phyloP scores from a whole-genome alignment of 2,888 invertebrate species.

The Uloborus plumipes region DNA sequence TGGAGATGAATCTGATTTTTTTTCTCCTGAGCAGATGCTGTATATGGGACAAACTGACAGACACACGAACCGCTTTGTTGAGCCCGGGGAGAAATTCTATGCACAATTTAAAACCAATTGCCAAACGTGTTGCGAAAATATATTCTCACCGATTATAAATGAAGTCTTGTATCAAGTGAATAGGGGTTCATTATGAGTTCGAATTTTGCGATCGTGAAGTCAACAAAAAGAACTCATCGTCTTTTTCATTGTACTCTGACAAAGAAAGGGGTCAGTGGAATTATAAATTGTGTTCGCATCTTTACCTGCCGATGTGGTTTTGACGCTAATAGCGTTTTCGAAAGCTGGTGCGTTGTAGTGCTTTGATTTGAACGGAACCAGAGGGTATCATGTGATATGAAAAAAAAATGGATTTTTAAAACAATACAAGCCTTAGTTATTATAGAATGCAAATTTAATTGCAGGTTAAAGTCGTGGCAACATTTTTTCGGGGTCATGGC shows the following conservation, averaged over 20 bases:
- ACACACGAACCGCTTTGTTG: no score
- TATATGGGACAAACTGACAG: no score
- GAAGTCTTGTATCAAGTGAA: neutral
- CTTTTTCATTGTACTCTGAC: conserved; percentile 4
- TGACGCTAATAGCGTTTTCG: neutral
- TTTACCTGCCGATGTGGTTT: neutral
- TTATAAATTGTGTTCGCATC: conserved; percentile 4
- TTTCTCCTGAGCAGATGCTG: no score
- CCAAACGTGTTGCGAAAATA: neutral
- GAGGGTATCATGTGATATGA: neutral
- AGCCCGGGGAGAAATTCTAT: no score
- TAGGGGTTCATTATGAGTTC: conserved; percentile 1
- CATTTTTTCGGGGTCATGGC: conserved; percentile 25
- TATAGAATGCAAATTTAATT: conserved; percentile 30
- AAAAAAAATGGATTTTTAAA: conserved; percentile 8
- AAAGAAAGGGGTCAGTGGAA: conserved; percentile 14
- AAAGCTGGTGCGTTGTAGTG: neutral
- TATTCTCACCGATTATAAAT: neutral
- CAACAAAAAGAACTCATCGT: neutral
- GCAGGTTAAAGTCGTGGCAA: conserved; percentile 53
- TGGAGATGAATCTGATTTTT: no score
- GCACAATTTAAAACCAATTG: no score
- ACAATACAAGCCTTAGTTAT: conserved; percentile 25
- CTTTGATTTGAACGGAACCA: no score
- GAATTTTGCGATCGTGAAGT: conserved; percentile 10